Percentiles rank a stretch among this genome's conserved stretches.
phyloP scores from a whole-genome alignment of 2,797 vertebrate genomes.

The Fundulus diaphanus region DNA sequence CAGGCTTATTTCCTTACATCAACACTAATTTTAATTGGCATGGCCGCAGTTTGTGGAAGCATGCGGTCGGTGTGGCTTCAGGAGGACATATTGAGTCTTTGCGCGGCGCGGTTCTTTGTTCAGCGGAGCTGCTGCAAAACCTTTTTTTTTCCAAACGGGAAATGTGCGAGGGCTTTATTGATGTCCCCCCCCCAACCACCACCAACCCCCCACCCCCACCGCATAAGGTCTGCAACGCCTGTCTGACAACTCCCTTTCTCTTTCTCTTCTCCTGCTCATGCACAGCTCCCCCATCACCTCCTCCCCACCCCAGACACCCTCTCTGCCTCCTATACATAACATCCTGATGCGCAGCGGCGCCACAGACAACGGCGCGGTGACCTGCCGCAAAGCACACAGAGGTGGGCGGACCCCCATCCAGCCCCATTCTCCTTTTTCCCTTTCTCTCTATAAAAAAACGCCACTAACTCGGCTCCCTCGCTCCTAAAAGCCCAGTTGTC shows the following conservation, averaged over 20 bases:
- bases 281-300: slow-evolving; percentile 20
- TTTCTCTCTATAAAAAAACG: background rate
- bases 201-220: slow-evolving; percentile 54
- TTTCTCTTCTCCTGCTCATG: slow-evolving; percentile 55
- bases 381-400: slow-evolving; percentile 78
- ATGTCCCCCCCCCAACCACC: slow-evolving; percentile 44
- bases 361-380: slow-evolving; percentile 78
- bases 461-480: slow-evolving; percentile 7
- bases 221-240: slow-evolving; percentile 79
- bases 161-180: slow-evolving; percentile 66
- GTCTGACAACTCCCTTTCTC: slow-evolving; percentile 75
- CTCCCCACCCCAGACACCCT: slow-evolving; percentile 50
- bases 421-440: background rate
- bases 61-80: slow-evolving; percentile 78
- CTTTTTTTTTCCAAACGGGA: slow-evolving; percentile 45
- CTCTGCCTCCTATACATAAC: slow-evolving; percentile 67
- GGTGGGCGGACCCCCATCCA: slow-evolving; percentile 73
- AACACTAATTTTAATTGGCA: slow-evolving; percentile 1
- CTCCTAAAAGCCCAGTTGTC: background rate
- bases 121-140: slow-evolving; percentile 65
- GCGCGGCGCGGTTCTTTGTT: slow-evolving; percentile 79
- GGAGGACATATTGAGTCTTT: slow-evolving; percentile 74
- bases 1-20: background rate
- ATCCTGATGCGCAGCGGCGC: slow-evolving; percentile 78
- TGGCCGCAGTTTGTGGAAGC: slow-evolving; percentile 52